Conservation (phyloP, 2,113 vertebrate genomes). For the Grantiella picta region DNA sequence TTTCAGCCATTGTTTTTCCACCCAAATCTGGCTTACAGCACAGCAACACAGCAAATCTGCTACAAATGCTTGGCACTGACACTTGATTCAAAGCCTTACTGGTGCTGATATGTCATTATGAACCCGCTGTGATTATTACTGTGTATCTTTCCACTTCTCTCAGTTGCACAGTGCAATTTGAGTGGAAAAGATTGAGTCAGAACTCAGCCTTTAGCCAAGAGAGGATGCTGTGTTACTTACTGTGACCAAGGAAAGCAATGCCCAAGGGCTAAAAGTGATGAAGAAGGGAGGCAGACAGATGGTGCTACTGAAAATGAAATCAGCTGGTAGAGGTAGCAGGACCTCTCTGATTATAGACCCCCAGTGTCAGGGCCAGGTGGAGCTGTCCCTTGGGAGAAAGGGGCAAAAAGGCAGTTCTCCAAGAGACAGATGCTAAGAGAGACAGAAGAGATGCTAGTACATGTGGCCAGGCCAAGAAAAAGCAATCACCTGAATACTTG, state of each 20-base stretch:
- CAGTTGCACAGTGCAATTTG: background rate
- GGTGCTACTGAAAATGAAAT: conserved; percentile 7
- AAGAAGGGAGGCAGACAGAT: conserved; percentile 25
- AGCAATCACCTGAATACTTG: background rate
- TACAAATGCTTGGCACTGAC: background rate
- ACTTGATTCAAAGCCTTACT: conserved; percentile 1
- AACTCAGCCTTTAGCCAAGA: conserved; percentile 21
- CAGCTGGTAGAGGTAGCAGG: background rate
- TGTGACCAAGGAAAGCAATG: background rate
- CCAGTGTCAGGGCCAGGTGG: background rate
- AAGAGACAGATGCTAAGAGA: background rate
- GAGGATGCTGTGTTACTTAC: background rate
- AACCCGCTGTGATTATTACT: conserved; percentile 1
- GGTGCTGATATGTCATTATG: background rate
- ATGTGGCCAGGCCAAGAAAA: background rate
- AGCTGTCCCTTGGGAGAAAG: background rate
- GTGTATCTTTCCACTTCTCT: background rate
- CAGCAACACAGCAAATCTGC: background rate
- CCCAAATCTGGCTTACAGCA: background rate
- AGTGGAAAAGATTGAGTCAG: conserved; percentile 28
- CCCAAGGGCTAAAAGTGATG: background rate
- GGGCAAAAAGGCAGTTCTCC: background rate
- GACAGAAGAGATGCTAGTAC: background rate
- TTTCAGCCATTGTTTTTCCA: background rate
- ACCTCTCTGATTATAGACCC: background rate